A percentile compares a stretch with the other conserved stretches of the same genome.
These are phyloP conservation scores for Takifugu flavidus DNA, from an alignment of 2,113 vertebrate species.

Conservation along the genomic window DNA sequence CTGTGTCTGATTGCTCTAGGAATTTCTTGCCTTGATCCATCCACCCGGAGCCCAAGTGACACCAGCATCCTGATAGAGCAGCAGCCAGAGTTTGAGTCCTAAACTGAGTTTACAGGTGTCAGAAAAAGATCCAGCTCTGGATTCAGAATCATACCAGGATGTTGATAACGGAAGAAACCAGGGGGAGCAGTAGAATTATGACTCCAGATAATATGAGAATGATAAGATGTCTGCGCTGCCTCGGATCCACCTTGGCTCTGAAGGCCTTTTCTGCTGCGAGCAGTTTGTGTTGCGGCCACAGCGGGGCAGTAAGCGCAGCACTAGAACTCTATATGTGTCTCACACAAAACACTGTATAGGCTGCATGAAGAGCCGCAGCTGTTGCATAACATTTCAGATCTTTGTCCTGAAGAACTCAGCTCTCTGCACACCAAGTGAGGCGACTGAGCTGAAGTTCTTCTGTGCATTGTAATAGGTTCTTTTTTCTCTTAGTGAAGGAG, in stretches of 20 bases:
- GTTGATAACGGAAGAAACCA: too few relatives aligned
- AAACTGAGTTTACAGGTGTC: conserved; percentile 3
- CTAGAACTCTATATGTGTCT: too few relatives aligned
- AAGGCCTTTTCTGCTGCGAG: background rate
- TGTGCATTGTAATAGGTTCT: conserved; percentile 53
- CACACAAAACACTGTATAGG: too few relatives aligned
- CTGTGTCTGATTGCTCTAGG: conserved; percentile 84
- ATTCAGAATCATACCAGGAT: too few relatives aligned
- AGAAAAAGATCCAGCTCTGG: background rate
- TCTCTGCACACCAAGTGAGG: conserved; percentile 37
- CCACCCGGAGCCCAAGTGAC: conserved; percentile 72
- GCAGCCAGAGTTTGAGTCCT: conserved; percentile 50
- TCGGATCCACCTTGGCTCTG: conserved; percentile 2
- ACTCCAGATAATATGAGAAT: too few relatives aligned
- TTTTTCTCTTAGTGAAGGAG: conserved; percentile 53
- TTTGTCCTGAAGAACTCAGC: background rate
- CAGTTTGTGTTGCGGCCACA: background rate
- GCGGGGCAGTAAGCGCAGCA: background rate
- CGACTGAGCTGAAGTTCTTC: conserved; percentile 44
- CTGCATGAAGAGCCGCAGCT: background rate
- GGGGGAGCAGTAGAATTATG: too few relatives aligned
- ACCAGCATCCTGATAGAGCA: conserved; percentile 67
- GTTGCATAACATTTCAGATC: background rate
- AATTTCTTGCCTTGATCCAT: conserved; percentile 75
- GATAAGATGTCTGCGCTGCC: too few relatives aligned